A percentile compares a stretch with the other conserved stretches of the same genome.
These are phyloP conservation scores for Toxonevra muliebris DNA, from an alignment of 2,888 invertebrate genomes.

Conservation along the genomic window DNA sequence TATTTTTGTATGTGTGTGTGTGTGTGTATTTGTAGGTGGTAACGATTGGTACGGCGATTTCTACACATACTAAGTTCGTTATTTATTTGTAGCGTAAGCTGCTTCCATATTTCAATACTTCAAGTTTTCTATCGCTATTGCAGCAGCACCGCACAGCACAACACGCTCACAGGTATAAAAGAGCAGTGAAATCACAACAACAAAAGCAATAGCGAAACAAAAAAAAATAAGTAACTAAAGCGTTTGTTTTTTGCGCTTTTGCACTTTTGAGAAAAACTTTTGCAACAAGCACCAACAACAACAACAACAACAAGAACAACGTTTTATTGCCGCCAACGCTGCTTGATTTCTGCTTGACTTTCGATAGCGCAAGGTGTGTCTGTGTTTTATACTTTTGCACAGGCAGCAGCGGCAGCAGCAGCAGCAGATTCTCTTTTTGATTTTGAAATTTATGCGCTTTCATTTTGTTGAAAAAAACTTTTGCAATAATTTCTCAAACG, in stretches of 20 bases:
- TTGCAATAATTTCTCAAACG: slow-evolving; percentile 62
- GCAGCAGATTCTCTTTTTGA: slow-evolving; percentile 37
- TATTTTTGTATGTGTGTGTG: background rate
- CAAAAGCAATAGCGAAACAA: no score
- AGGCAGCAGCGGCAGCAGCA: slow-evolving; percentile 27
- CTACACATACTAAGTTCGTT: background rate
- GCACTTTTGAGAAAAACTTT: slow-evolving; percentile 2
- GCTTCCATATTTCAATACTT: background rate
- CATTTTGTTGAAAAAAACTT: slow-evolving; percentile 57
- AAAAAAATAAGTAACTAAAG: background rate
- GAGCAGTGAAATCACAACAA: no score
- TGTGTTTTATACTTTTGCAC: background rate
- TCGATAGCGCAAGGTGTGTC: background rate
- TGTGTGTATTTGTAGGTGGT: background rate
- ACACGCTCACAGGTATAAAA: no score
- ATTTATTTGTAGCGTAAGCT: background rate
- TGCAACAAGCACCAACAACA: background rate
- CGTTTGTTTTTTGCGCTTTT: background rate
- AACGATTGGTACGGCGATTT: background rate
- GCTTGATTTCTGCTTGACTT: background rate
- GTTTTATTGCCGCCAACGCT: background rate
- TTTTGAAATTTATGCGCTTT: slow-evolving; percentile 60
- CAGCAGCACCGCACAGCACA: no score
- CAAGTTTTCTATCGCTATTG: no score
- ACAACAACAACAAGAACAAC: background rate